Base-by-base conservation (phyloP, 2,888 invertebrate species). In the Thelaira solivaga region DNA sequence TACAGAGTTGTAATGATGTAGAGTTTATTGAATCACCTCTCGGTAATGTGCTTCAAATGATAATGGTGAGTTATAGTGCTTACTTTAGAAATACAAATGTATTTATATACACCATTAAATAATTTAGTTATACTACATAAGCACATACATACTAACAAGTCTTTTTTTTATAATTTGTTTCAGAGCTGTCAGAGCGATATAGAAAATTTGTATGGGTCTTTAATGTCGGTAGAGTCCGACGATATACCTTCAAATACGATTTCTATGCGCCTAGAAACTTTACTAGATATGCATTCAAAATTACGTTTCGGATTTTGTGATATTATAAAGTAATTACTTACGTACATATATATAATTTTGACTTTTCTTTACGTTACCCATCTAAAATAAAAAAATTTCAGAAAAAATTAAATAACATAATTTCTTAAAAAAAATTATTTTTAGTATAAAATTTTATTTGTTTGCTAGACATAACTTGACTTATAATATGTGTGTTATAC, bases 151-250 rank as follows among this genome's bases (percentile, higher is more conserved):
- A 13, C 16, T 6, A n/a, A n/a, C n/a, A n/a, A n/a, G 1, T 39
- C 1, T 16, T 39, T 39, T 5, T 26, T 26, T 6, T 26, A 41
- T 45, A n/a, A n/a, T n/a, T n/a, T n/a, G n/a, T 45, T 77, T 74
- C 67, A 87, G 87, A 85, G 84, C 80, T 73, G 83, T 4, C 86
- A 86, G 67, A 82, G 82, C 31, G 83, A 86, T 39, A 64, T 84
- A 51, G 85, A 86, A 22, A 81, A 78, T 10, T 82, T 83, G 47
- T 84, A 84, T 79, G 82, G 83, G 4, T 59, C 71, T 1, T 80
- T 82, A 4, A 7, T 51, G 6, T 74, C 80, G 2, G 8, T 36
- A 6, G 59, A 75, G 1, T 4, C 11, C 0, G 18, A 36, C 6
- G 75, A 61, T 61, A 71, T 47, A n/a, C 49, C 45, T 16, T 55